Conservation (phyloP, 2,113 vertebrate species). For the Cricetomys ansorgei region DNA sequence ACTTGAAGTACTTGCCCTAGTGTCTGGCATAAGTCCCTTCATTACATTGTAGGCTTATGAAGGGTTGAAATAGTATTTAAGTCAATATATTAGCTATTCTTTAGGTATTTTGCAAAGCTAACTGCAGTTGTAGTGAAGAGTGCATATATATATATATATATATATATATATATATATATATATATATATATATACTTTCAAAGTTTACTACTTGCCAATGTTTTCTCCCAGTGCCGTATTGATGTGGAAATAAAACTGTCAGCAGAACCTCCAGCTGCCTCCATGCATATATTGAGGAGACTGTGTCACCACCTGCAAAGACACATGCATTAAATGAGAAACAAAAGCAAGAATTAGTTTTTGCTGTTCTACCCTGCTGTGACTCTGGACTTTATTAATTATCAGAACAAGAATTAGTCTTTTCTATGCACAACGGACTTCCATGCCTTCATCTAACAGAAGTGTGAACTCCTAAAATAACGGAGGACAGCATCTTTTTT, state of each 20-base stretch:
- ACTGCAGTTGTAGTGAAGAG: not conserved
- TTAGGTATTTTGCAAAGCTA: not conserved
- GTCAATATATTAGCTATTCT: not conserved
- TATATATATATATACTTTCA: not conserved
- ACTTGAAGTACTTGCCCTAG: not conserved
- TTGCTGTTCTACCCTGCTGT: not conserved
- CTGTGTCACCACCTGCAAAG: not conserved
- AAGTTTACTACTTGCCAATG: not conserved
- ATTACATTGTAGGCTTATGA: not conserved
- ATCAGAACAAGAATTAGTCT: not conserved
- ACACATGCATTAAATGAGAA: not conserved
- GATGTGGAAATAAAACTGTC: not conserved
- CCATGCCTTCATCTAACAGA: not conserved
- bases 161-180: no score
- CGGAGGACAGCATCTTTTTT: slow-evolving; percentile 32
- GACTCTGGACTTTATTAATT: not conserved
- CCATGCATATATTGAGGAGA: not conserved
- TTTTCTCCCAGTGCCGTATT: not conserved
- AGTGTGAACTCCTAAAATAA: not conserved
- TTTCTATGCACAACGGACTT: not conserved
- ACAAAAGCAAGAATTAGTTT: not conserved
- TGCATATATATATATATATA: no score
- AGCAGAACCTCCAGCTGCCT: not conserved
- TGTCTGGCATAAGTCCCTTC: not conserved
- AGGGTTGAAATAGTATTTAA: not conserved